Percentiles rank a stretch among this genome's conserved stretches.
Evolutionary conservation across 2,888 invertebrate species (phyloP).

Genomic region (Eurois occulta): DNA sequence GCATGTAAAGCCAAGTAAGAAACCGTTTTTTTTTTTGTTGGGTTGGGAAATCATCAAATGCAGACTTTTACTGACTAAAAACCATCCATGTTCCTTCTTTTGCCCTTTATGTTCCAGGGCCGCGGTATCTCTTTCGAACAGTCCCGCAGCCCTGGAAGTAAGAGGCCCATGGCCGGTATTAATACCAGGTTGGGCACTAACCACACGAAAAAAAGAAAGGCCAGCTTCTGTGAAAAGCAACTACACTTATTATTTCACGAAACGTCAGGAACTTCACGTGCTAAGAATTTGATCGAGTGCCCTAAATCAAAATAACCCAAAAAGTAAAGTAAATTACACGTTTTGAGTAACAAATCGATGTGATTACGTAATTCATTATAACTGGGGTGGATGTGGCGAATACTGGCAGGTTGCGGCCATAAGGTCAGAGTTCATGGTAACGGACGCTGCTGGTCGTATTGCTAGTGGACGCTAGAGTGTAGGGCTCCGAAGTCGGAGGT

Average conservation of each 20-base stretch:
- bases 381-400: constrained; percentile 50
- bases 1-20: too few species aligned
- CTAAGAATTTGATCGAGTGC: neutral
- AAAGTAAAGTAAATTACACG: constrained; percentile 27
- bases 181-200: too few species aligned
- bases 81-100: too few species aligned
- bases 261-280: neutral
- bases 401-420: constrained; percentile 58
- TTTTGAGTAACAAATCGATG: constrained; percentile 51
- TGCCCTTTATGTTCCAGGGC: too few species aligned
- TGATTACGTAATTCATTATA: constrained; percentile 63
- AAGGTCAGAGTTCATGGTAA: constrained; percentile 79
- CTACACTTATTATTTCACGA: neutral
- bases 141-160: too few species aligned
- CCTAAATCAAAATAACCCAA: constrained; percentile 15
- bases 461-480: constrained; percentile 59
- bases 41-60: too few species aligned
- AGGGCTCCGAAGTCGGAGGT: constrained; percentile 59
- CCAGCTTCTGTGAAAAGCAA: neutral
- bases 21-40: too few species aligned
- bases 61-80: too few species aligned
- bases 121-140: too few species aligned
- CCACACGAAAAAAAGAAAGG: too few species aligned
- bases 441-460: constrained; percentile 65
- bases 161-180: too few species aligned